These are phyloP conservation scores for Nyctereutes procyonoides DNA, from an alignment of 2,113 vertebrate species.

Conservation along the genomic window DNA sequence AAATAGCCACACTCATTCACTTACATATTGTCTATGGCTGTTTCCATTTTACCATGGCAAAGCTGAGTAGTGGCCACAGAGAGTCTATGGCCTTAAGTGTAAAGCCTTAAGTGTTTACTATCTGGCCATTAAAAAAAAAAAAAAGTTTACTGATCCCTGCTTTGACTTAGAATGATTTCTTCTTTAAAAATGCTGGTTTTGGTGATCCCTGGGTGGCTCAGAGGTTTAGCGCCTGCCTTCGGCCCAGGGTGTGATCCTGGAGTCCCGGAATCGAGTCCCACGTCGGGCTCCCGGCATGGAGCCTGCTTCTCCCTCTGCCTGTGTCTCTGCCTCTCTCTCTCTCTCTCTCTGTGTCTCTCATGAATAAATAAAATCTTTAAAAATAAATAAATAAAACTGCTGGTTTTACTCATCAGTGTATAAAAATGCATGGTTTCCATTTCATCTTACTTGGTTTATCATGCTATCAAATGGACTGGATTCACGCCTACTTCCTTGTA, in stretches of 20 bases:
- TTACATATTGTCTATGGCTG: not conserved
- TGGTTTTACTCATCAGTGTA: not conserved
- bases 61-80: not conserved
- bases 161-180: not conserved
- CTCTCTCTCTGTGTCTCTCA: too few species aligned
- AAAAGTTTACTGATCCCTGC: not conserved
- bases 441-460: constrained; percentile 2
- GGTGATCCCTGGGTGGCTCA: too few species aligned
- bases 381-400: not conserved
- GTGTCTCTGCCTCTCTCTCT: too few species aligned
- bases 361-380: too few species aligned
- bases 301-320: too few species aligned
- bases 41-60: not conserved
- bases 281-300: too few species aligned
- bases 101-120: not conserved
- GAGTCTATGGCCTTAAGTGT: not conserved
- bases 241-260: too few species aligned
- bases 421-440: not conserved
- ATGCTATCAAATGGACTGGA: not conserved
- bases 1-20: not conserved
- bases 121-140: not conserved
- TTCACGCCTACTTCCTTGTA: not conserved
- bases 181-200: not conserved
- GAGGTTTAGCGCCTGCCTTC: too few species aligned
- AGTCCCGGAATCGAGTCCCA: too few species aligned